A percentile compares a stretch with the other conserved stretches of the same genome.
These are phyloP conservation scores for Nematopogon swammerdamellus DNA, from an alignment of 2,888 invertebrate genomes.

Conservation along the genomic window DNA sequence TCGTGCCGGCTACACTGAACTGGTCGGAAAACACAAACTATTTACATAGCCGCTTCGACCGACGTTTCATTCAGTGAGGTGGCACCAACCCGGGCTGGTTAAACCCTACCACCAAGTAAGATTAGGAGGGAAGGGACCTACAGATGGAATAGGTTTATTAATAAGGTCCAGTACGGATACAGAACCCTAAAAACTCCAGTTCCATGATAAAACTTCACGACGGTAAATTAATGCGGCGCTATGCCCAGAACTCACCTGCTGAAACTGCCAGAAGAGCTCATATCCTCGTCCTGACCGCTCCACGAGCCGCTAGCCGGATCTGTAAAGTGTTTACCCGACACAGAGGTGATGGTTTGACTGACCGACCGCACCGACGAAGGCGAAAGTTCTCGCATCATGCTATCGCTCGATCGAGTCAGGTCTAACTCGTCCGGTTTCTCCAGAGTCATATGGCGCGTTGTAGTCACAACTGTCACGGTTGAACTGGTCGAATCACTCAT, in stretches of 20 bases:
- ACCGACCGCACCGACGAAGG: slow-evolving; percentile 51
- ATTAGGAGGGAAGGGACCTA: too few relatives aligned
- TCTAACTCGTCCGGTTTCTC: slow-evolving; percentile 45
- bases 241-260: slow-evolving; percentile 41
- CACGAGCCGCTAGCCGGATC: slow-evolving; percentile 55
- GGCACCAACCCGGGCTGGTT: too few relatives aligned
- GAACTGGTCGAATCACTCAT: slow-evolving; percentile 37
- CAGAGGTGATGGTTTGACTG: slow-evolving; percentile 42
- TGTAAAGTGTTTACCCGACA: slow-evolving; percentile 53
- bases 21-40: too few relatives aligned
- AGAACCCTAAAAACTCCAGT: too few relatives aligned
- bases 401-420: slow-evolving; percentile 34
- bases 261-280: slow-evolving; percentile 51
- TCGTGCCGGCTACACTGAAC: too few relatives aligned
- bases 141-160: background rate
- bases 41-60: too few relatives aligned
- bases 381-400: slow-evolving; percentile 43
- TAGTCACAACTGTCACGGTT: slow-evolving; percentile 36
- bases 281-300: slow-evolving; percentile 52
- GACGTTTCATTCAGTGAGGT: too few relatives aligned
- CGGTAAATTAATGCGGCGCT: too few relatives aligned
- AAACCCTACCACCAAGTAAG: too few relatives aligned
- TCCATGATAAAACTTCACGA: background rate
- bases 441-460: slow-evolving; percentile 22
- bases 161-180: background rate